Percentiles rank a stretch among this genome's conserved stretches.
Evolutionary conservation across 2,888 invertebrate genomes (phyloP).

Genomic region (Netelia melanura): DNA sequence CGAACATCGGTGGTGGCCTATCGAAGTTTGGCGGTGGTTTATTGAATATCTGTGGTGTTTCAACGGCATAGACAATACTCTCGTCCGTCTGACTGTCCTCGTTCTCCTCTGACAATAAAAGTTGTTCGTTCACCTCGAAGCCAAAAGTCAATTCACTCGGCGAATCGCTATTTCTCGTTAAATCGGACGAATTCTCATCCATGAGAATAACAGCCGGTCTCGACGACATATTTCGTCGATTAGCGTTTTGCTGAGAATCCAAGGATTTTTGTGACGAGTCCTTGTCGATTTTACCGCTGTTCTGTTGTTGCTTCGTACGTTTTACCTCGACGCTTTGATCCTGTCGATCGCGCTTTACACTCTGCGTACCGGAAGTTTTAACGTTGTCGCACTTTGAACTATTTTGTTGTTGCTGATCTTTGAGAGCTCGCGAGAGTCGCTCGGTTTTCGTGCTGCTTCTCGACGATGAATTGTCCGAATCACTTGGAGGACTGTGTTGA

Average conservation of each 20-base stretch:
- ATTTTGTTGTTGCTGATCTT: conserved; percentile 73
- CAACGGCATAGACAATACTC: conserved; percentile 72
- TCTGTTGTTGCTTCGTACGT: conserved; percentile 72
- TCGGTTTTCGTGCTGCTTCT: conserved; percentile 71
- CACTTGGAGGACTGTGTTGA: conserved; percentile 67
- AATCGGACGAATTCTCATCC: conserved; percentile 85
- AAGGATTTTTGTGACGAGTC: conserved; percentile 69
- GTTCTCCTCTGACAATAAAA: conserved; percentile 86
- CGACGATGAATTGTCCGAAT: conserved; percentile 68
- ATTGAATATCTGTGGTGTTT: conserved; percentile 71
- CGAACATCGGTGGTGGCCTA: conserved; percentile 76
- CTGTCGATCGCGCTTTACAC: conserved; percentile 62
- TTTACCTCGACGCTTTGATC: conserved; percentile 68
- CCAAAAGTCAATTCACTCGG: conserved; percentile 91
- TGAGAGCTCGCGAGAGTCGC: conserved; percentile 69
- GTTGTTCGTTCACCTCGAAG: conserved; percentile 91
- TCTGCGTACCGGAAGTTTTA: conserved; percentile 64
- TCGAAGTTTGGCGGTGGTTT: conserved; percentile 78
- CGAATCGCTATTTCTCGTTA: conserved; percentile 81
- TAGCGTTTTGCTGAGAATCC: conserved; percentile 67
- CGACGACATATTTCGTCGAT: conserved; percentile 51
- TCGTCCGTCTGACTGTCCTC: conserved; percentile 71
- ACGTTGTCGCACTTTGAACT: conserved; percentile 66
- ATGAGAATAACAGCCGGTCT: conserved; percentile 91
- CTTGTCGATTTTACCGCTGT: conserved; percentile 65